A percentile compares a stretch with the other conserved stretches of the same genome.
These are phyloP conservation scores for Drosophila putrida DNA, from an alignment of 2,888 invertebrate genomes.

Conservation along the genomic window DNA sequence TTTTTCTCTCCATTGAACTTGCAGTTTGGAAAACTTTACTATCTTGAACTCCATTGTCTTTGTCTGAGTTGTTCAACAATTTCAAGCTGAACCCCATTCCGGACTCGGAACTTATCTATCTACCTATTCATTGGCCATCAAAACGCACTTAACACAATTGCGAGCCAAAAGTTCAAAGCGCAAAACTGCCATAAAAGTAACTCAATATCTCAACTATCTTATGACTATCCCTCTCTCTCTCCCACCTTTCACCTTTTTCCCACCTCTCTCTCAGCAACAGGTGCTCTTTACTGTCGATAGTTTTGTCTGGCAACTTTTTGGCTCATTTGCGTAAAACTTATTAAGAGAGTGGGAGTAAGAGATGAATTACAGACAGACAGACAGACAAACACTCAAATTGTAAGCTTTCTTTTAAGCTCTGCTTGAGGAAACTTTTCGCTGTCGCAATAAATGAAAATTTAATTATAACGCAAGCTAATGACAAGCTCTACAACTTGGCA, in stretches of 20 bases:
- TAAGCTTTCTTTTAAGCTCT: conserved; percentile 20
- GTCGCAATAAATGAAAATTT: conserved; percentile 44
- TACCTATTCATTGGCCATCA: conserved; percentile 69
- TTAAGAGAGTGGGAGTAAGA: conserved; percentile 20
- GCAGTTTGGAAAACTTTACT: conserved; percentile 24
- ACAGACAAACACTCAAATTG: background rate
- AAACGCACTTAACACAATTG: conserved; percentile 79
- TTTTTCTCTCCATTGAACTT: conserved; percentile 30
- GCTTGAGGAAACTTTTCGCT: conserved; percentile 19
- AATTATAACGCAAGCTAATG: conserved; percentile 40
- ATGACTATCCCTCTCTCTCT: background rate
- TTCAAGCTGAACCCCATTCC: conserved; percentile 23
- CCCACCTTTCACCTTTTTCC: background rate
- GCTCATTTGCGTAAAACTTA: conserved; percentile 72
- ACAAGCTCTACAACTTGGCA: conserved; percentile 39
- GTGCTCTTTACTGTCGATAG: conserved; percentile 66
- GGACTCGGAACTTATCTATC: conserved; percentile 28
- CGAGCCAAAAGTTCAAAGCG: conserved; percentile 72
- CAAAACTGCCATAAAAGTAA: conserved; percentile 72
- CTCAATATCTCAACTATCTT: conserved; percentile 54
- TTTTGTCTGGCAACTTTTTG: conserved; percentile 67
- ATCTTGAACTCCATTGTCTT: conserved; percentile 32
- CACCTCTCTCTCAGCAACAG: conserved; percentile 49
- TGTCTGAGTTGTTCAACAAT: conserved; percentile 32
- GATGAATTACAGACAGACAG: conserved; percentile 17